Conservation (phyloP, 2,888 invertebrate genomes). For the Euplexia lucipara region DNA sequence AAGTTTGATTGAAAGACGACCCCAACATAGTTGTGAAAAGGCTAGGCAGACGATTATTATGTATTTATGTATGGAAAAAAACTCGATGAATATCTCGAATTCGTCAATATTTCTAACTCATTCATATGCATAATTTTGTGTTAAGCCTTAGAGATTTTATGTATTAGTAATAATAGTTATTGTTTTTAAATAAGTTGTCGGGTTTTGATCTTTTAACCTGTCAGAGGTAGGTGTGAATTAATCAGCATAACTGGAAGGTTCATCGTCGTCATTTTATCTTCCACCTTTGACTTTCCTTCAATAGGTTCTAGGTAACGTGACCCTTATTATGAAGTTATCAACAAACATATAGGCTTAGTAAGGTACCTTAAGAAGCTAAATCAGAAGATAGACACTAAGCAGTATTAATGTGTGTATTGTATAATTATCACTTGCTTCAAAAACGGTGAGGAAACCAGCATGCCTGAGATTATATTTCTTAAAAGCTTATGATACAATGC, state of each 20-base stretch:
- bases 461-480: too few relatives aligned
- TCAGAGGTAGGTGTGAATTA: constrained; percentile 1
- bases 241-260: neutral
- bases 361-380: neutral
- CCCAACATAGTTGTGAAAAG: too few relatives aligned
- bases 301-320: constrained; percentile 13
- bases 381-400: too few relatives aligned
- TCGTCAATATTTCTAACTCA: constrained; percentile 19
- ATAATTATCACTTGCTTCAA: too few relatives aligned
- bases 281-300: constrained; percentile 12
- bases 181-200: constrained; percentile 13
- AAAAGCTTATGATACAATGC: too few relatives aligned
- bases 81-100: constrained; percentile 16
- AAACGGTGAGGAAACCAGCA: too few relatives aligned
- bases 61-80: constrained; percentile 33
- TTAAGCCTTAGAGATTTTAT: constrained; percentile 22
- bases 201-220: constrained; percentile 12
- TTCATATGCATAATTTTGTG: constrained; percentile 12
- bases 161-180: neutral
- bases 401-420: too few relatives aligned
- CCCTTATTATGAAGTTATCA: constrained; percentile 15
- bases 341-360: neutral
- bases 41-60: too few relatives aligned
- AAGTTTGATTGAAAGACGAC: too few relatives aligned
- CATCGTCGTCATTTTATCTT: neutral